A percentile compares a stretch with the other conserved stretches of the same genome.
phyloP scores from a whole-genome alignment of 2,888 invertebrate species.

The Eupithecia vulgata region DNA sequence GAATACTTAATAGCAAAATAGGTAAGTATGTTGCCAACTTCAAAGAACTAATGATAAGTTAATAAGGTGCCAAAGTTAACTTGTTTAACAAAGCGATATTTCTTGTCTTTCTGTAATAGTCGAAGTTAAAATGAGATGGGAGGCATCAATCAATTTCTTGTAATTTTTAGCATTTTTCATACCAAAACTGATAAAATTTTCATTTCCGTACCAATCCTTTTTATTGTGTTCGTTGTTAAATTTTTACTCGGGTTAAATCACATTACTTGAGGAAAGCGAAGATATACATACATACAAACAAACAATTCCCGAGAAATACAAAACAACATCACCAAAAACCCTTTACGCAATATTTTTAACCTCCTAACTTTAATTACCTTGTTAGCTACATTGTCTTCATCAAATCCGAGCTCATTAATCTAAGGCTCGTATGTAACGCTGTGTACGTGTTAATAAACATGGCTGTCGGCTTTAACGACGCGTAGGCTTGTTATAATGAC shows the following conservation, averaged over 20 bases:
- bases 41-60: neutral
- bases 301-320: neutral
- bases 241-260: neutral
- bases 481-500: constrained; percentile 40
- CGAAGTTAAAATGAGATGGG: too few species aligned
- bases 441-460: constrained; percentile 37
- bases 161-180: neutral
- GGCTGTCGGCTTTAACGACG: constrained; percentile 37
- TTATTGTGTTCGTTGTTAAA: neutral
- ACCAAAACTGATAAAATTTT: too few species aligned
- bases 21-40: neutral
- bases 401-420: constrained; percentile 21
- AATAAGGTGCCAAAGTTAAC: neutral
- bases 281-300: neutral
- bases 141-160: too few species aligned
- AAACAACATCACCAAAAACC: neutral
- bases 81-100: neutral
- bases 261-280: neutral
- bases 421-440: constrained; percentile 17
- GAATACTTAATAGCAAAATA: neutral
- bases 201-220: too few species aligned
- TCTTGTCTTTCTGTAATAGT: too few species aligned
- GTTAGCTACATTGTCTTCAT: constrained; percentile 31
- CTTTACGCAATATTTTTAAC: constrained; percentile 3
- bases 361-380: constrained; percentile 3